Evolutionary conservation across 2,113 vertebrate species (phyloP).

Genomic region (Leptobrachium ailaonicum): DNA sequence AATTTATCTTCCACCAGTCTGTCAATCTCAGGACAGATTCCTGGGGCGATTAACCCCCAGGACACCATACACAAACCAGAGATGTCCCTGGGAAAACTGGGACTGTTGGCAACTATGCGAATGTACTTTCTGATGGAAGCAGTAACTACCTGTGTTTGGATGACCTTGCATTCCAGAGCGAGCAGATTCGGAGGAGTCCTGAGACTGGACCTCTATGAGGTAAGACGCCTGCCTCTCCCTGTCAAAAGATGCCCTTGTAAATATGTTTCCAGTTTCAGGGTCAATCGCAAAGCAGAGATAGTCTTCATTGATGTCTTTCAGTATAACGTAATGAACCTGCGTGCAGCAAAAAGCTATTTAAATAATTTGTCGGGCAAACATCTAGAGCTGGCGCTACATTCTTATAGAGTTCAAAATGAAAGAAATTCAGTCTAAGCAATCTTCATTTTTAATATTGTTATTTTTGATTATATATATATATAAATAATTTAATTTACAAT

Average conservation of each 20-base stretch:
- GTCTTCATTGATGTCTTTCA: constrained; percentile 80
- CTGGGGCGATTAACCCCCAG: too few species aligned
- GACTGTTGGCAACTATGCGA: too few species aligned
- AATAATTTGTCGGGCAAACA: neutral
- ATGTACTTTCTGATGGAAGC: neutral
- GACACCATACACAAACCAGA: too few species aligned
- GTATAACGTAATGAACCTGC: constrained; percentile 77
- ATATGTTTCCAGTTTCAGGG: constrained; percentile 70
- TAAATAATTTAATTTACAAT: too few species aligned
- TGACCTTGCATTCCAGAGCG: constrained; percentile 77
- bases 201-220: constrained; percentile 84
- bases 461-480: too few species aligned
- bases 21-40: too few species aligned
- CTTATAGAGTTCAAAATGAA: too few species aligned
- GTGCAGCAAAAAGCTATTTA: constrained; percentile 1
- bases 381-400: too few species aligned
- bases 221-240: constrained; percentile 85
- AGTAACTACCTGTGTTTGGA: constrained; percentile 77
- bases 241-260: constrained; percentile 75
- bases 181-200: constrained; percentile 80
- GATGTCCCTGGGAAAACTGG: too few species aligned
- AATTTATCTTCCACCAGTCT: too few species aligned
- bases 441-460: too few species aligned
- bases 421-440: too few species aligned
- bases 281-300: constrained; percentile 80